Evolutionary conservation across 2,797 vertebrate genomes (phyloP), one percentile per base, ranked within the genome.

Genomic region (Tauraco hartlaubi): DNA sequence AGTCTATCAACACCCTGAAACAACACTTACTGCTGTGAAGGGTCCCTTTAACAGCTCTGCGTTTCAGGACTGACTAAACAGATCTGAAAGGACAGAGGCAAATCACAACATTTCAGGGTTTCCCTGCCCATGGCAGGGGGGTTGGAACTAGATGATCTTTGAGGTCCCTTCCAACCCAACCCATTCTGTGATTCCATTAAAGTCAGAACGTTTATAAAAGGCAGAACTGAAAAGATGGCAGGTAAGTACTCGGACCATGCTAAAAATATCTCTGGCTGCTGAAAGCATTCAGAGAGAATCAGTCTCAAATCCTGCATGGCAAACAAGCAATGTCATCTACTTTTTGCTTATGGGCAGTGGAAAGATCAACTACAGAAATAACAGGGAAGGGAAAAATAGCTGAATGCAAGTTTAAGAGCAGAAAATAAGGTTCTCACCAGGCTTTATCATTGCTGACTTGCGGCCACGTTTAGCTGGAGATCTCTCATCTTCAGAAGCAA

Each of bases 401-500:
- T 35, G 6, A 75, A 49, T 43, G 18, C 22, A 73, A 82, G 54
- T 35, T 85, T 66, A 81, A 49, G 37, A 74, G n/a, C 72, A 77
- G 75, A 55, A 77, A 66, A 13, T 21, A 61, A 72, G 21, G 31
- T 44, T 59, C 95, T 97, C 73, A 99, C 99, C 99, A 52, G 98
- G 96, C 98, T 98, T 98, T 81, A 96, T 81, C 29, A 95, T 25
- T 20, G 96, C 69, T 37, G 98, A 98, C 91, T 99, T 99, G 85
- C 99, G 99, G 17, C 99, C 99, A 90, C 99, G 98, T 94, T 99
- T 99, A 77, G 99, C 97, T 9, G 99, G 98, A 6, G 98, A 98
- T 85, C 97, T 95, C 46, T 98, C 98, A 7, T 98, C 98, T 56
- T 99, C 99, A 23, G 98, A 97, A 72, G 96, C 58, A 28, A 97